A percentile compares a stretch with the other conserved stretches of the same genome.
These are phyloP conservation scores for Metridium senile DNA, from an alignment of 92 coral and sea anemone species.

Conservation along the genomic window DNA sequence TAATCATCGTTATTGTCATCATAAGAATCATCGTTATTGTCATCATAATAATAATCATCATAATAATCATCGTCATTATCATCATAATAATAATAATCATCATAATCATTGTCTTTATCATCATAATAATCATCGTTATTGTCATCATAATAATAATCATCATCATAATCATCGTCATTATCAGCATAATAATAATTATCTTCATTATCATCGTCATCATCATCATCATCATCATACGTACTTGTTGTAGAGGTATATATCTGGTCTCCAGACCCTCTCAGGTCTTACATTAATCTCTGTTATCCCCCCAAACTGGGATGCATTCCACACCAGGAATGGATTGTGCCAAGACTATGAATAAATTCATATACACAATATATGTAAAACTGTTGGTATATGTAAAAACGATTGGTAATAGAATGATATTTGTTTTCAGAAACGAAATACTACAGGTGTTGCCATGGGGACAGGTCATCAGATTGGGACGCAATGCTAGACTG, in stretches of 20 bases:
- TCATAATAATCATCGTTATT: background rate
- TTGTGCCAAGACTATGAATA: constrained; percentile 50
- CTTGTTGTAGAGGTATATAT: constrained; percentile 64
- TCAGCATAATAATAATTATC: no score
- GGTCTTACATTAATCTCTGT: constrained; percentile 40
- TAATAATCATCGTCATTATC: no score
- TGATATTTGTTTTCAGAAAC: no score
- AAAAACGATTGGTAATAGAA: no score
- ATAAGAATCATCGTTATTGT: background rate
- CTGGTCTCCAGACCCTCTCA: constrained; percentile 58
- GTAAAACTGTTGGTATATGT: no score
- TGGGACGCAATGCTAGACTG: no score
- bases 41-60: no score
- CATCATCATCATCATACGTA: constrained; percentile 14
- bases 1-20: background rate
- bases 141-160: background rate
- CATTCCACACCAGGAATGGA: constrained; percentile 62
- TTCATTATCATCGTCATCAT: background rate
- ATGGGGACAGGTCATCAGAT: no score
- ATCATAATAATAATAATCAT: background rate
- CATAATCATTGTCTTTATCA: background rate
- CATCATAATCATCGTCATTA: background rate
- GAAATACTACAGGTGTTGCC: no score
- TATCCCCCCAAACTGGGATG: constrained; percentile 54
- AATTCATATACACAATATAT: background rate